Evolutionary conservation across 2,888 invertebrate species (phyloP).

Genomic region (Stenodera caucasica): DNA sequence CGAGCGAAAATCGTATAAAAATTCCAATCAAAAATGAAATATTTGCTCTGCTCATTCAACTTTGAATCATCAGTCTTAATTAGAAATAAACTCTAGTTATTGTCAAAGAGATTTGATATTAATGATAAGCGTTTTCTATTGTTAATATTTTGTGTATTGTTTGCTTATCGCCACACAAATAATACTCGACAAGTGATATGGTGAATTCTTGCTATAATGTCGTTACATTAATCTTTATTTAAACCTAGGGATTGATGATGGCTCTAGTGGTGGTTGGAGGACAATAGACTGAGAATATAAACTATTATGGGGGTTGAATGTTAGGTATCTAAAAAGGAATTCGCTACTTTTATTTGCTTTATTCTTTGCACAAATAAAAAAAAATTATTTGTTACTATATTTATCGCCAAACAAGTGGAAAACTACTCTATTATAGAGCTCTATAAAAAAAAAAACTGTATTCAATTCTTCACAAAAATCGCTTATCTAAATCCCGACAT

Average conservation of each 20-base stretch:
- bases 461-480: too few species aligned
- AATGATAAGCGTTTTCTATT: constrained; percentile 20
- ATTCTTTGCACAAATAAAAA: not conserved
- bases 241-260: constrained; percentile 15
- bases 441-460: too few species aligned
- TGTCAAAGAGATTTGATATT: constrained; percentile 13
- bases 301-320: not conserved
- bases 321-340: constrained; percentile 13
- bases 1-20: too few species aligned
- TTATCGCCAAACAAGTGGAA: too few species aligned
- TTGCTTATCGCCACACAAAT: constrained; percentile 29
- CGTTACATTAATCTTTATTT: constrained; percentile 35
- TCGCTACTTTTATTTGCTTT: not conserved
- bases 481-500: too few species aligned
- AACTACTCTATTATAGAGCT: too few species aligned
- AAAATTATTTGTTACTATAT: too few species aligned
- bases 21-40: too few species aligned
- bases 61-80: constrained; percentile 19
- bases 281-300: constrained; percentile 21
- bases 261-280: constrained; percentile 9
- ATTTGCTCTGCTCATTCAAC: not conserved
- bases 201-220: constrained; percentile 27
- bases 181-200: constrained; percentile 30
- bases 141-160: constrained; percentile 25
- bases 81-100: constrained; percentile 21